A percentile compares a stretch with the other conserved stretches of the same genome.
Evolutionary conservation across 2,888 invertebrate genomes (phyloP).

Genomic region (Archips crataeganus): DNA sequence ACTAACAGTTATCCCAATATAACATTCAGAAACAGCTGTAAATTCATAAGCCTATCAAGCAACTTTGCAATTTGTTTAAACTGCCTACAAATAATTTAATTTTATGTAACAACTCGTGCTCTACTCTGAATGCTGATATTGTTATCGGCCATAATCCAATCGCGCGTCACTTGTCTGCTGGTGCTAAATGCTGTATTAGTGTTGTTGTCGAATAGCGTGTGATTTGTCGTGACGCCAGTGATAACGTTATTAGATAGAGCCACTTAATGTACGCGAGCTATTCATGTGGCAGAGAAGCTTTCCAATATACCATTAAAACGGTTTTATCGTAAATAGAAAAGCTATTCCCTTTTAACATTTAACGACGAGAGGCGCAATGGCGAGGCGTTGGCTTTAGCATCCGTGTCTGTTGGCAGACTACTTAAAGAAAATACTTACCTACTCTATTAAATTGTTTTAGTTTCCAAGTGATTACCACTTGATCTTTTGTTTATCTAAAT

Average conservation of each 20-base stretch:
- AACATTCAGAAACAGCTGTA: conserved; percentile 3
- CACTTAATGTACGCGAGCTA: conserved; percentile 33
- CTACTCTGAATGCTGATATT: conserved; percentile 25
- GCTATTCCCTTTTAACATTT: conserved; percentile 10
- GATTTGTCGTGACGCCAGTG: conserved; percentile 38
- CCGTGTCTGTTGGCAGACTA: not conserved
- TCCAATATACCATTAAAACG: conserved; percentile 17
- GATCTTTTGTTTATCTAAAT: not conserved
- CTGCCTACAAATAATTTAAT: not conserved
- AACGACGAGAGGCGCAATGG: conserved; percentile 2
- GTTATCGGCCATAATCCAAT: conserved; percentile 40
- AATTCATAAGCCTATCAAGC: not conserved
- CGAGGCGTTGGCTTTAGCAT: not conserved
- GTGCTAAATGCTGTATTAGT: conserved; percentile 33
- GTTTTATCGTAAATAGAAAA: conserved; percentile 13
- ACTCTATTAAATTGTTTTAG: conserved; percentile 3
- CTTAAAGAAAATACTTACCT: not conserved
- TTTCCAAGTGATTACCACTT: not conserved
- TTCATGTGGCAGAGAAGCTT: conserved; percentile 16
- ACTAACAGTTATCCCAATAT: not conserved
- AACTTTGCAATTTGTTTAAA: not conserved
- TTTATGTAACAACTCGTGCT: conserved; percentile 14
- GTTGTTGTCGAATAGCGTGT: conserved; percentile 33
- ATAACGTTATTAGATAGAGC: conserved; percentile 32
- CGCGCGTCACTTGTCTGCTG: conserved; percentile 30